A percentile compares a stretch with the other conserved stretches of the same genome.
Conservation (phyloP, 2,888 invertebrate species). For the Eucera pruinosa region DNA sequence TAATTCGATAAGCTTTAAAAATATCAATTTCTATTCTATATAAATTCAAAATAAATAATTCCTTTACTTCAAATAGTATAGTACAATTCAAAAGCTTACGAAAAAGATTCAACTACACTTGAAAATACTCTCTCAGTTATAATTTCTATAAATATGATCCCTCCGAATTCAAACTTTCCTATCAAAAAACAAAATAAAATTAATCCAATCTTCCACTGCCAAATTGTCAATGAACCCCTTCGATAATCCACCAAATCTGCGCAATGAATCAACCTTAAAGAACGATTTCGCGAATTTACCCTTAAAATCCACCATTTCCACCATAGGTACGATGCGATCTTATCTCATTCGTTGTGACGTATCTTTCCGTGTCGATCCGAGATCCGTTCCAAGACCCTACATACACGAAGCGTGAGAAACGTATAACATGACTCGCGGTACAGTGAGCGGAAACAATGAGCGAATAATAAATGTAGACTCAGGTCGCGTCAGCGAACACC, state of each 20-base stretch:
- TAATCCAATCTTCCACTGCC: too few species aligned
- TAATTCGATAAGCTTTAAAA: too few species aligned
- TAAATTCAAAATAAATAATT: too few species aligned
- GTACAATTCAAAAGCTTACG: too few species aligned
- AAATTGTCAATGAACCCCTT: too few species aligned
- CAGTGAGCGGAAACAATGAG: slow-evolving; percentile 55
- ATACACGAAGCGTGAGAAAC: slow-evolving; percentile 9
- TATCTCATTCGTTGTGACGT: slow-evolving; percentile 22
- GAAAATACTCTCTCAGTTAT: too few species aligned
- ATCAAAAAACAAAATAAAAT: too few species aligned
- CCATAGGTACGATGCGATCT: background rate
- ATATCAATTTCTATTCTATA: too few species aligned
- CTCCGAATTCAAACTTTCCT: too few species aligned
- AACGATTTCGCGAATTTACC: background rate
- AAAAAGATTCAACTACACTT: too few species aligned
- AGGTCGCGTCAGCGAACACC: slow-evolving; percentile 56
- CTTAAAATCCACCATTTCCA: background rate
- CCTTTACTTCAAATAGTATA: too few species aligned
- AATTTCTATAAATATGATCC: too few species aligned
- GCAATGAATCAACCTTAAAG: slow-evolving; percentile 5
- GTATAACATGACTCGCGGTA: slow-evolving; percentile 21
- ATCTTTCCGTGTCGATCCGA: slow-evolving; percentile 9
- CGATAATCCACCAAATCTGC: background rate
- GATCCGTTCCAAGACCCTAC: slow-evolving; percentile 43
- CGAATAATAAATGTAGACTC: slow-evolving; percentile 75